These are phyloP conservation scores for Notarius quadriscutis DNA, from an alignment of 2,113 vertebrate species.

Conservation along the genomic window DNA sequence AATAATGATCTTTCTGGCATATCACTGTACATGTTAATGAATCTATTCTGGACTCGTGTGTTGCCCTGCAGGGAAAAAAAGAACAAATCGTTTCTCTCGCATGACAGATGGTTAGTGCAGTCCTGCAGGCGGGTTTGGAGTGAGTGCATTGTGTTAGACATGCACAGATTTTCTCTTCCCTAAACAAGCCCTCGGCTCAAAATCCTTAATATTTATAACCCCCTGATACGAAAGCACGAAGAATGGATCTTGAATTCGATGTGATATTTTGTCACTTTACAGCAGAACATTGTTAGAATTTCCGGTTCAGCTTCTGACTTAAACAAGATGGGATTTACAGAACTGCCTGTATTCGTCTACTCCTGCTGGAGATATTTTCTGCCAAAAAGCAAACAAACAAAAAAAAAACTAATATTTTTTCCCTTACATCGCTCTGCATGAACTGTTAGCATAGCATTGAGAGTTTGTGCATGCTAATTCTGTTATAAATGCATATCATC, in stretches of 20 bases:
- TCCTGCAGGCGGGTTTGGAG: constrained; percentile 25
- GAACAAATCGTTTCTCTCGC: constrained; percentile 36
- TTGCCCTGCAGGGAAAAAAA: constrained; percentile 21
- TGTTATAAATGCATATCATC: background rate
- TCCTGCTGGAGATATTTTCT: background rate
- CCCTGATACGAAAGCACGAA: background rate
- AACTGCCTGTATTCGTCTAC: background rate
- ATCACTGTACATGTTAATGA: constrained; percentile 26
- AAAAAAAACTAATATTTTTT: background rate
- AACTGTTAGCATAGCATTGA: background rate
- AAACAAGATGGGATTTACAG: background rate
- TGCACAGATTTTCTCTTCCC: background rate
- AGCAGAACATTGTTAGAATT: background rate
- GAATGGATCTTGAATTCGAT: background rate
- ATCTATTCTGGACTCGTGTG: constrained; percentile 11
- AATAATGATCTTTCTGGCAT: constrained; percentile 12
- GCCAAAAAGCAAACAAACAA: background rate
- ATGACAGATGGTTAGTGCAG: constrained; percentile 40
- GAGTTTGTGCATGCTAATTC: background rate
- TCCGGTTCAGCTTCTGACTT: background rate
- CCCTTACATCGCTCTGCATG: background rate
- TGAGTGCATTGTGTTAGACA: constrained; percentile 35
- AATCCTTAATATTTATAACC: constrained; percentile 1
- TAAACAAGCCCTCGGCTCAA: background rate
- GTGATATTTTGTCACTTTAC: background rate